Evolutionary conservation across 2,888 invertebrate species (phyloP), one percentile per base, ranked within the genome.

Genomic region (Drosophila longiperda): DNA sequence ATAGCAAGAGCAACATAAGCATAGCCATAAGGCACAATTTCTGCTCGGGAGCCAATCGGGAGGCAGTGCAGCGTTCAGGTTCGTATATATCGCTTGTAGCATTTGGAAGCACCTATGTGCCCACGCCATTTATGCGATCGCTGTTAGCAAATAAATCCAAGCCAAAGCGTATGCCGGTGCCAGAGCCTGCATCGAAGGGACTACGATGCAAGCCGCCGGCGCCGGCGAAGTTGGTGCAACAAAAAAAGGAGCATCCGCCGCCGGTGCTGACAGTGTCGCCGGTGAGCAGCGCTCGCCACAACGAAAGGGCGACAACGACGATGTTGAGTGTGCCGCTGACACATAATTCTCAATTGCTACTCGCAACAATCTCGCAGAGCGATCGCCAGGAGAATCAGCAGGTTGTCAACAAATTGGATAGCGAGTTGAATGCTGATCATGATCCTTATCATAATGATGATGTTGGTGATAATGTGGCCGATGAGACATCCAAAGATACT

Each of bases 231-330:
- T 15, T 55, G 0, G 63, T 66, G 42, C 74, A 74, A 5, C 67
- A 67, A 1, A 72, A 75, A 20, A 69, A 64, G 78, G 69, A 60
- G 33, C 70, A 64, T 33, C 73, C 70, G 9, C 80, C 82, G 23
- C 85, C 82, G 9, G 78, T 69, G 58, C 82, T 82, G 3, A 64
- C 73, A 7, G 82, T 48, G 5, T 66, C 83, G 9, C 85, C 83
- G n/a, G 53, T 65, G 48, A 45, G 49, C 45, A 84, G 73, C 11
- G 76, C 80, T 5, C 66, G 82, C 1, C 34, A 17, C 34, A 23
- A 23, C 20, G 40, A 12, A 12, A 8, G 23, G 23, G 15, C 20
- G 26, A 33, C 26, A 26, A 15, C 6, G 3, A 11, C 17, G 1
- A 1, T 4, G 9, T 2, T 38, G 1, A 26, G 26, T 8, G 68